Evolutionary conservation across 2,888 invertebrate species (phyloP).

Genomic region (Lasioglossum zephyrum): DNA sequence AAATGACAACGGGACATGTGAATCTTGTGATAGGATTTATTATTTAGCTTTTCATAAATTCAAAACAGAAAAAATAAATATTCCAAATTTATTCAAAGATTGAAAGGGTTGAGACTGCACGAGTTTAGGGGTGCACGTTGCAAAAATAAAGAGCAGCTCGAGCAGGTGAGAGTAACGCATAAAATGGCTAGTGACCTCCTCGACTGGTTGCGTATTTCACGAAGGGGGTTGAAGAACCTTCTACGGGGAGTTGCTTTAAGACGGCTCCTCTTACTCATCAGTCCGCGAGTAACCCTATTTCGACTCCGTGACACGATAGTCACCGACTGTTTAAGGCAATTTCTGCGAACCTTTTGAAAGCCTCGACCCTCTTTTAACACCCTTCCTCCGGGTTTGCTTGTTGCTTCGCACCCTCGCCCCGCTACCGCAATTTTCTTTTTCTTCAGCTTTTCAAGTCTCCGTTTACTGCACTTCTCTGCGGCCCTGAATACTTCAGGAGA

Average conservation of each 20-base stretch:
- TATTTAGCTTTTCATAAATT: neutral
- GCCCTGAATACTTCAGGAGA: slow-evolving; percentile 59
- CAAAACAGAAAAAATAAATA: no score
- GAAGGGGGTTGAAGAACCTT: slow-evolving; percentile 24
- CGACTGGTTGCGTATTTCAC: slow-evolving; percentile 2
- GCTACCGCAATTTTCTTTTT: slow-evolving; percentile 27
- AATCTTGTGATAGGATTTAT: neutral
- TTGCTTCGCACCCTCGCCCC: neutral
- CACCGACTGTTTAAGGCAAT: slow-evolving; percentile 69
- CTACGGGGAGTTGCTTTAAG: slow-evolving; percentile 18
- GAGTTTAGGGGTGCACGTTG: neutral
- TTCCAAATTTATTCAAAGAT: no score
- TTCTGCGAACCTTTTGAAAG: slow-evolving; percentile 63
- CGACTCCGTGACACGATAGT: slow-evolving; percentile 55
- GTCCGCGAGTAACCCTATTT: slow-evolving; percentile 64
- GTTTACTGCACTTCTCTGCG: slow-evolving; percentile 56
- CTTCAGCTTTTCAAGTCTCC: slow-evolving; percentile 13
- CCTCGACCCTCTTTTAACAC: slow-evolving; percentile 43
- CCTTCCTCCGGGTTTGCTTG: slow-evolving; percentile 25
- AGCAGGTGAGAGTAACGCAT: neutral
- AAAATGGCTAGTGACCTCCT: neutral
- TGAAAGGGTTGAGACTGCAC: no score
- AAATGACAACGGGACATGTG: neutral
- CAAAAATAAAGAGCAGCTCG: neutral
- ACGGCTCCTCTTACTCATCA: slow-evolving; percentile 15